Percentiles rank a stretch among this genome's conserved stretches.
phyloP scores from a whole-genome alignment of 2,797 vertebrate genomes.

The Neopelma chrysocephalum region DNA sequence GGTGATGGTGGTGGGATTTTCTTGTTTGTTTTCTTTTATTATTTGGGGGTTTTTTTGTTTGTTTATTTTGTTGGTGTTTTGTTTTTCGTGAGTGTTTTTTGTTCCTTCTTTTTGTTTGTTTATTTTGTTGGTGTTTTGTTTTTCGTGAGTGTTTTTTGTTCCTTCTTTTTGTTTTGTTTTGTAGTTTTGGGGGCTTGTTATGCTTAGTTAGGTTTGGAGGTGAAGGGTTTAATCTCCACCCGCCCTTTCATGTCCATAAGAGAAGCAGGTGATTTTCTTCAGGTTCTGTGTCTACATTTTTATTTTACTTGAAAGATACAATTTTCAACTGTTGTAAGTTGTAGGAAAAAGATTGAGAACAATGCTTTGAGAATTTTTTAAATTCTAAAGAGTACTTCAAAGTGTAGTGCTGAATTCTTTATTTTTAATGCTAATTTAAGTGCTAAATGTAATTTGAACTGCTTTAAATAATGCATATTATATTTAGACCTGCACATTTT shows the following conservation, averaged over 20 bases:
- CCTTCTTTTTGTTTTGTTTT: neutral
- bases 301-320: neutral
- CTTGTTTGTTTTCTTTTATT: neutral
- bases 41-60: neutral
- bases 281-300: neutral
- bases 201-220: neutral
- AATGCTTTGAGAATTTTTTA: neutral
- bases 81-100: neutral
- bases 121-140: neutral
- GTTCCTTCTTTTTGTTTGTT: neutral
- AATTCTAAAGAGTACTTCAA: neutral
- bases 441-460: neutral
- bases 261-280: neutral
- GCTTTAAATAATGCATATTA: neutral
- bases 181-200: neutral
- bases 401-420: neutral
- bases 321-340: neutral
- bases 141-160: neutral
- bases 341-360: neutral
- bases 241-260: neutral
- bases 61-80: too few species aligned
- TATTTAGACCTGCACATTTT: neutral
- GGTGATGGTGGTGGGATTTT: neutral
- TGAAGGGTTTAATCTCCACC: neutral
- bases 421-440: neutral